Percentiles rank a stretch among this genome's conserved stretches.
Conservation (phyloP, 1,140 invertebrate species). For the Macrotrachela quadricornifera region DNA sequence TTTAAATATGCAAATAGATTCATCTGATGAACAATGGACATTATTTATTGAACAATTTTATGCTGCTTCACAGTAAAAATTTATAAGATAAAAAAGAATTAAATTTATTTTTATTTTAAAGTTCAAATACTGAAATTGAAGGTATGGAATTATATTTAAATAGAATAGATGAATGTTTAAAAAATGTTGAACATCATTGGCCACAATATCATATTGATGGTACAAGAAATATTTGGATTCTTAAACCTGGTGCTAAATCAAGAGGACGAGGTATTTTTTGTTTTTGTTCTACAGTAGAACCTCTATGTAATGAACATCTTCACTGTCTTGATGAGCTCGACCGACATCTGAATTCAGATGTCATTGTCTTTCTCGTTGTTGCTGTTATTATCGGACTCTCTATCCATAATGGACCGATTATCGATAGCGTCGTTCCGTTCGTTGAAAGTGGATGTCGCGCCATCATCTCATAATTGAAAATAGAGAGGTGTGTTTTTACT, state of each 20-base stretch:
- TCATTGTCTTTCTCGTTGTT: no score
- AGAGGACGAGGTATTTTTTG: constrained; percentile 41
- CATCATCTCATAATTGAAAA: no score
- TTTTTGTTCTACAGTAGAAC: not conserved
- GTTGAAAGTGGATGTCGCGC: no score
- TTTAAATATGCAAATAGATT: not conserved
- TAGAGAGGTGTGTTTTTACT: no score
- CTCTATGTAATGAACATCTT: not conserved
- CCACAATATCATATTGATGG: constrained; percentile 58
- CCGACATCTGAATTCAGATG: no score
- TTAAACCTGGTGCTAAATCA: constrained; percentile 79
- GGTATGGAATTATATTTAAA: no score
- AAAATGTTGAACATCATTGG: constrained; percentile 42
- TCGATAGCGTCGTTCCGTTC: no score
- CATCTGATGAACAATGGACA: constrained; percentile 50
- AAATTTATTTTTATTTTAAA: not conserved
- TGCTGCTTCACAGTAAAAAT: constrained; percentile 4
- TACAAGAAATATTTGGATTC: constrained; percentile 68
- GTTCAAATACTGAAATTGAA: no score
- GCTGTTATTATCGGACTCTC: no score
- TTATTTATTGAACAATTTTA: constrained; percentile 42
- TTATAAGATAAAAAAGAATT: constrained; percentile 33
- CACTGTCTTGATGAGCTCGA: no score
- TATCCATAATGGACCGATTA: no score
- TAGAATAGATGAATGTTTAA: constrained; percentile 30